Conservation (phyloP, 1,140 invertebrate species). For the Lepidostoma basale region DNA sequence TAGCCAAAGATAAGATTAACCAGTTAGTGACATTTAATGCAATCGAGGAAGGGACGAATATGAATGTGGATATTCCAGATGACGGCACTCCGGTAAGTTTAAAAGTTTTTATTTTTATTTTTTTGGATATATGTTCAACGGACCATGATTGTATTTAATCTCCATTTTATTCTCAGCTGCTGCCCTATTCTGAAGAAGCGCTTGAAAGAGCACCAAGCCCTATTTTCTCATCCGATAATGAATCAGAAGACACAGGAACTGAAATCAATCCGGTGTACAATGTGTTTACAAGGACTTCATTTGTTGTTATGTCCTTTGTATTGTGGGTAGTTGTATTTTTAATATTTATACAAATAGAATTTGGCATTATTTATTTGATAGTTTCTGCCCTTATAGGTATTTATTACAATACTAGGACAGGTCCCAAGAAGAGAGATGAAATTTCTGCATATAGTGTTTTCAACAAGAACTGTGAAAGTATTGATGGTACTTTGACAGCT, state of each 20-base stretch:
- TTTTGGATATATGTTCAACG: no score
- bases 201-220: conserved; percentile 22
- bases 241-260: conserved; percentile 18
- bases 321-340: conserved; percentile 54
- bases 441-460: conserved; percentile 97
- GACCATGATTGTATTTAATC: neutral
- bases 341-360: conserved; percentile 73
- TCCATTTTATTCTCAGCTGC: neutral
- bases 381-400: conserved; percentile 81
- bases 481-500: conserved; percentile 93
- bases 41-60: neutral
- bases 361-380: conserved; percentile 90
- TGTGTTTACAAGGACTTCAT: conserved; percentile 20
- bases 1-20: conserved; percentile 50
- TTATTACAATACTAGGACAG: conserved; percentile 81
- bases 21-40: conserved; percentile 26
- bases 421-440: conserved; percentile 73
- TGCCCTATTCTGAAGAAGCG: conserved; percentile 13
- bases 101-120: neutral
- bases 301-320: conserved; percentile 36
- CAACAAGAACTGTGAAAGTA: conserved; percentile 90
- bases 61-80: conserved; percentile 31
- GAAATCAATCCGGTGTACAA: conserved; percentile 26
- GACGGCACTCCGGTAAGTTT: conserved; percentile 28
- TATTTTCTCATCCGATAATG: conserved; percentile 14